Base-by-base conservation (phyloP, 1,140 invertebrate species). In the Drosophila takahashii region DNA sequence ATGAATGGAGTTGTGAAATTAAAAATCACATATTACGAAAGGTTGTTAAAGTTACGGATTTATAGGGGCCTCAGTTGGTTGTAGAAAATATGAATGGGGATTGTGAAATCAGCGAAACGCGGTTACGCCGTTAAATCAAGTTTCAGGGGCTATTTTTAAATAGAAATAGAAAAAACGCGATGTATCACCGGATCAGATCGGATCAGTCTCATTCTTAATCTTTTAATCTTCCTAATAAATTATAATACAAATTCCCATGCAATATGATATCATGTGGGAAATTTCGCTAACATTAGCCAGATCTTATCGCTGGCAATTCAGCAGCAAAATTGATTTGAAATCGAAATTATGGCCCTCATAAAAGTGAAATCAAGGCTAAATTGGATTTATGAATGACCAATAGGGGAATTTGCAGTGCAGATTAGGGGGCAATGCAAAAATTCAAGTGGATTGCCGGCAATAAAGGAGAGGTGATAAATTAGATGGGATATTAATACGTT, bases 211-310 rank as follows among this genome's bases (percentile, higher is more conserved):
- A 7, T 22, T 58, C 10, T 15, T 29, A 42, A 42, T 58, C 52
- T 16, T 11, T 10, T 16, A 44, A 57, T 59, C 53, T 15, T 10
- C 7, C 22, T 18, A 48, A 62, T 66, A 32, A 48, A 32, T 48
- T 18, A 32, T 3, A 32, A 22, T 4, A 41, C 10, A 22, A 48
- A 16, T 4, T 36, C 34, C 5, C 10, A 39, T 9, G 34, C 39
- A 16, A 58, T 32, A 2, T 52, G 48, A 32, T 58, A 61, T 57
- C 34, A 42, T 42, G 27, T 64, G 27, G 64, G 64, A 44, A 60
- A 59, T 44, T 60, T 44, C 1, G 39, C n/a, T 16, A 29, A 13
- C 16, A 5, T 26, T 34, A 29, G 8, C 4, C 34, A 44, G 41
- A 45, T 47, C 66, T 70, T 39, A 70, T 70, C 66, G 34, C 41